A percentile compares a stretch with the other conserved stretches of the same genome.
Evolutionary conservation across 2,113 vertebrate species (phyloP).

Genomic region (human (Homo sapiens)): DNA sequence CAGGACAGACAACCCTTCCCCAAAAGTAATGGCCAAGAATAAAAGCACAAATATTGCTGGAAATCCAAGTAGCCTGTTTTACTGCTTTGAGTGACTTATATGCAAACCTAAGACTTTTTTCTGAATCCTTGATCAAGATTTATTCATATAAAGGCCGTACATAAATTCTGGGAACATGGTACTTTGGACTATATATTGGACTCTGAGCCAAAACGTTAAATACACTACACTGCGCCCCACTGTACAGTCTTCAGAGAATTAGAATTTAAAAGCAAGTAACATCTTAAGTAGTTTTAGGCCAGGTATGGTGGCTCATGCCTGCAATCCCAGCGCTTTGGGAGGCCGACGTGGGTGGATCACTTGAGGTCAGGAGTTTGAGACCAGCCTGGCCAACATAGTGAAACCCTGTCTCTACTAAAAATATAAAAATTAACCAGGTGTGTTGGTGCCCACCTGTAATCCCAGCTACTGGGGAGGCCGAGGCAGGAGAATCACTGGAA

Average conservation of each 20-base stretch:
- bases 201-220: neutral
- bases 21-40: accelerated
- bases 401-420: no score
- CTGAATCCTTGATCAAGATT: accelerated
- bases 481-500: no score
- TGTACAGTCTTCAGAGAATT: neutral
- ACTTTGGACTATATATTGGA: no score
- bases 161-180: no score
- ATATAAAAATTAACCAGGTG: no score
- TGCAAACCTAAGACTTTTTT: neutral
- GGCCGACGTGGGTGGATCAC: no score
- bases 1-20: neutral
- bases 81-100: accelerated
- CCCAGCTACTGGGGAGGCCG: no score
- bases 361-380: no score
- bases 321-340: no score
- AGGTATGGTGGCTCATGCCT: no score
- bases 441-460: no score
- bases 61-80: accelerated
- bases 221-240: accelerated
- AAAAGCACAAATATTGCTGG: accelerated
- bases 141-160: neutral
- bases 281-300: neutral
- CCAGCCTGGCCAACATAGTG: no score
- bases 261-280: neutral